Evolutionary conservation across 1,140 invertebrate species (phyloP).

Genomic region (Oscheius sp.): DNA sequence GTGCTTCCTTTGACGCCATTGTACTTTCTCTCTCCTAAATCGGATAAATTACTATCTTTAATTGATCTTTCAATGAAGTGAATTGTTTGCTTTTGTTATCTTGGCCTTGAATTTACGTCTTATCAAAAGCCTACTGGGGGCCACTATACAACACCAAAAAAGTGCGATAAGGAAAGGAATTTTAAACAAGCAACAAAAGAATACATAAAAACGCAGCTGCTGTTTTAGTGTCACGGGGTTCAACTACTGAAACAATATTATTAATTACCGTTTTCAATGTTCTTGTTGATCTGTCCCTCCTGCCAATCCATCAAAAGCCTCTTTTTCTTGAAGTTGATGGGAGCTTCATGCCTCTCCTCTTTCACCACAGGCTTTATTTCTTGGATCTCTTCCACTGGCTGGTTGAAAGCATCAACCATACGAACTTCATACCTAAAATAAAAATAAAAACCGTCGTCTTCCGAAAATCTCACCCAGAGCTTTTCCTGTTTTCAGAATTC

Average conservation of each 20-base stretch:
- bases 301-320: slow-evolving; percentile 35
- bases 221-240: no score
- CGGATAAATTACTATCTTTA: no score
- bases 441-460: neutral
- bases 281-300: slow-evolving; percentile 8
- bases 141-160: no score
- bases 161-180: no score
- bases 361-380: neutral
- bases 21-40: neutral
- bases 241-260: neutral
- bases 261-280: neutral
- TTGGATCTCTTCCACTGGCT: neutral
- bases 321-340: slow-evolving; percentile 16
- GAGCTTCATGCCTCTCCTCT: slow-evolving; percentile 18
- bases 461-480: neutral
- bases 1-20: neutral
- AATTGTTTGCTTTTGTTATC: no score
- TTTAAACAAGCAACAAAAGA: no score
- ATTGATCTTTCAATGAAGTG: no score
- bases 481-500: neutral
- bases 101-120: no score
- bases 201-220: no score
- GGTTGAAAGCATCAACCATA: neutral
- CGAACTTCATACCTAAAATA: slow-evolving; percentile 3
- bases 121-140: no score